Conservation (phyloP, 2,113 vertebrate genomes). For the Cariama cristata region DNA sequence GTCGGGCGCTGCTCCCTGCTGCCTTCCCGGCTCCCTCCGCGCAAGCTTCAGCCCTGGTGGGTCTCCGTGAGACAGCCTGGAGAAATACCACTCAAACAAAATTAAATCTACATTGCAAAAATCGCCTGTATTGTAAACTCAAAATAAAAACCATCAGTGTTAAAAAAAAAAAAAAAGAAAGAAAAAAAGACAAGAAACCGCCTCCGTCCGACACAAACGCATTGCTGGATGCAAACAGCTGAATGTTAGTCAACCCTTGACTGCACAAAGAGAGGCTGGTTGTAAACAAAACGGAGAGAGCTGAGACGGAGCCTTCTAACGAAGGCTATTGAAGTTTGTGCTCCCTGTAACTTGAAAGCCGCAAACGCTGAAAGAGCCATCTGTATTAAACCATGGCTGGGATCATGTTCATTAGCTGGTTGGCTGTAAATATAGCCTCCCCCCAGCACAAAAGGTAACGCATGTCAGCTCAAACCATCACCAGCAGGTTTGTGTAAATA, state of each 20-base stretch:
- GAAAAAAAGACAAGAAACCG: background rate
- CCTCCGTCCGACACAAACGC: background rate
- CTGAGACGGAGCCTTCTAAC: slow-evolving; percentile 53
- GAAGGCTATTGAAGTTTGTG: slow-evolving; percentile 72
- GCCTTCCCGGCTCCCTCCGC: background rate
- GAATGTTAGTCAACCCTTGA: slow-evolving; percentile 54
- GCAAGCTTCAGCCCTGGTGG: background rate
- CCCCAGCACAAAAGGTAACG: slow-evolving; percentile 44
- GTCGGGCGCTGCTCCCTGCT: accelerated
- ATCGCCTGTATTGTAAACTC: background rate
- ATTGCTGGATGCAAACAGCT: slow-evolving; percentile 32
- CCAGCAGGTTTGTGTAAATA: slow-evolving; percentile 71
- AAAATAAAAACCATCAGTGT: slow-evolving; percentile 26
- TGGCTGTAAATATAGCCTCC: slow-evolving; percentile 72
- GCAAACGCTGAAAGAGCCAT: slow-evolving; percentile 60
- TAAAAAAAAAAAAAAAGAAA: too few relatives aligned
- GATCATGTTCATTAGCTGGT: slow-evolving; percentile 73
- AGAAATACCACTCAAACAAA: background rate
- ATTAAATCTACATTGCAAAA: background rate
- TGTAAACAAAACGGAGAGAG: slow-evolving; percentile 63
- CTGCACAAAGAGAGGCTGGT: slow-evolving; percentile 56
- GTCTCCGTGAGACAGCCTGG: background rate
- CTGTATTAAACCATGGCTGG: slow-evolving; percentile 56
- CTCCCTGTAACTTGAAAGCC: slow-evolving; percentile 73
- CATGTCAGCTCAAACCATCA: slow-evolving; percentile 63